Percentiles rank a stretch among this genome's conserved stretches.
Conservation (phyloP, 2,113 vertebrate species). For the Hydrolagus affinis region DNA sequence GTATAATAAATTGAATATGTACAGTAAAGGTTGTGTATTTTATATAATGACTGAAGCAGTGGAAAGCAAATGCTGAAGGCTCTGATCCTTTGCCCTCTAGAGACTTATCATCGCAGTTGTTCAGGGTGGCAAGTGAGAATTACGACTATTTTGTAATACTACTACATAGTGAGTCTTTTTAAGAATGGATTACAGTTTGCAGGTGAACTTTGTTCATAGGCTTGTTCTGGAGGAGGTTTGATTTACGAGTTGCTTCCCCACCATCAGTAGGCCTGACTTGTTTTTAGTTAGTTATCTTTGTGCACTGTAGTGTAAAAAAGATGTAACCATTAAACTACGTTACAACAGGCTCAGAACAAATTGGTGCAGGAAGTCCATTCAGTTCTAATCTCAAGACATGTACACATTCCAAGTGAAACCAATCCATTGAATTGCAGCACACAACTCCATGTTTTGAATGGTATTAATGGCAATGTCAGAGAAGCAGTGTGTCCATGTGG, state of each 20-base stretch:
- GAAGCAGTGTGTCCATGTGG: not conserved
- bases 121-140: conserved; percentile 29
- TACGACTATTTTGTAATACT: conserved; percentile 12
- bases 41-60: conserved; percentile 28
- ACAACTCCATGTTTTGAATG: not conserved
- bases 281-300: not conserved
- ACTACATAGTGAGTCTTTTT: conserved; percentile 26
- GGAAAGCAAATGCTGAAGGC: conserved; percentile 19
- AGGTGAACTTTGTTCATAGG: conserved; percentile 1
- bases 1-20: conserved; percentile 28
- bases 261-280: too few species aligned
- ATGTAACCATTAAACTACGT: not conserved
- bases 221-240: not conserved
- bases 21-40: conserved; percentile 18
- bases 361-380: not conserved
- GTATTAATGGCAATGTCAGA: too few species aligned
- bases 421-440: not conserved
- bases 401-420: not conserved
- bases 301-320: not conserved
- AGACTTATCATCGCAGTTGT: conserved; percentile 12
- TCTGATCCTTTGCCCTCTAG: not conserved
- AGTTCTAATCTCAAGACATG: not conserved
- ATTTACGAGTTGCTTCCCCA: not conserved
- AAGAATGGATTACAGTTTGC: not conserved
- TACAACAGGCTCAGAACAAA: not conserved